A percentile compares a stretch with the other conserved stretches of the same genome.
phyloP scores from a whole-genome alignment of 2,113 vertebrate genomes.

The Plotosus lineatus region DNA sequence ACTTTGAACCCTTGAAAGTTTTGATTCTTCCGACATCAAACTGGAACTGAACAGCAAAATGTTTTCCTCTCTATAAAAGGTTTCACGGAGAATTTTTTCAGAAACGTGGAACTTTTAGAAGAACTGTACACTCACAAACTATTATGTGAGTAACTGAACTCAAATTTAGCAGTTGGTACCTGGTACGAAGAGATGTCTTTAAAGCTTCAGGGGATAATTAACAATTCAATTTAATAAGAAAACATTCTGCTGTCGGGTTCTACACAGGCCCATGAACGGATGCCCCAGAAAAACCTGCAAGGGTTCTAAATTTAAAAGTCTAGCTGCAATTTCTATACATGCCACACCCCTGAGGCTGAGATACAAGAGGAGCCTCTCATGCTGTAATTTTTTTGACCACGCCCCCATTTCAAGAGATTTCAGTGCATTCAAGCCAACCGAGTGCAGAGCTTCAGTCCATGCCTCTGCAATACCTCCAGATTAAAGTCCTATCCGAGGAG shows the following conservation, averaged over 20 bases:
- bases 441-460: conserved; percentile 58
- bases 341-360: conserved; percentile 4
- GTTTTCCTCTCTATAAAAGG: neutral
- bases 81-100: neutral
- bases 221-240: neutral
- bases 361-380: conserved; percentile 34
- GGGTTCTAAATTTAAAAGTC: neutral
- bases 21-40: neutral
- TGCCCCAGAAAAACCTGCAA: neutral
- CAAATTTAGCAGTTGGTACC: neutral
- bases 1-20: neutral
- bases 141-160: neutral
- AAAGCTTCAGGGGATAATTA: neutral
- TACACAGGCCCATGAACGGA: neutral
- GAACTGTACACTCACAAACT: neutral
- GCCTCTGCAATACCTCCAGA: conserved; percentile 76
- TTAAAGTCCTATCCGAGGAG: conserved; percentile 75
- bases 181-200: neutral
- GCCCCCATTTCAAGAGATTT: conserved; percentile 8
- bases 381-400: conserved; percentile 21
- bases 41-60: neutral
- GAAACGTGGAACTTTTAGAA: neutral
- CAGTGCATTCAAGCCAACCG: conserved; percentile 60
- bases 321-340: neutral
- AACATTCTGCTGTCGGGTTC: neutral